Conservation (phyloP, 2,113 vertebrate genomes). For the Neodon shergylaensis region DNA sequence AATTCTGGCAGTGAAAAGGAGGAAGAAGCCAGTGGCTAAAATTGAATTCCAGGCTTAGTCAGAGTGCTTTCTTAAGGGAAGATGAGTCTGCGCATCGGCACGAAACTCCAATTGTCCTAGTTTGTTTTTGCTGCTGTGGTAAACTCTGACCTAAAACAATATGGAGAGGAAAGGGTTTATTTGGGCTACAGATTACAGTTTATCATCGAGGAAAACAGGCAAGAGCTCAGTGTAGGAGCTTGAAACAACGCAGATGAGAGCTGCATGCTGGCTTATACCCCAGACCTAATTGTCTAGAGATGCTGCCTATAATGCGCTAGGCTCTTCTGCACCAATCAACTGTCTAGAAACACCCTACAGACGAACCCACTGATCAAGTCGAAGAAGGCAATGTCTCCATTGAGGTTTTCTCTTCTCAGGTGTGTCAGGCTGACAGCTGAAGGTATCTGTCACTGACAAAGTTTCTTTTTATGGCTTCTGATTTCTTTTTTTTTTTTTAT, state of each 20-base stretch:
- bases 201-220: not conserved
- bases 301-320: not conserved
- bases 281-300: not conserved
- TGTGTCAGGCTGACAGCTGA: not conserved
- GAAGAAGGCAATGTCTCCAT: not conserved
- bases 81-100: not conserved
- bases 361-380: no score
- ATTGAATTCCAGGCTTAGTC: not conserved
- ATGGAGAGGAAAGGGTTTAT: no score
- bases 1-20: not conserved
- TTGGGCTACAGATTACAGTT: not conserved
- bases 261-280: not conserved
- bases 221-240: not conserved
- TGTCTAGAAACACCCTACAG: not conserved
- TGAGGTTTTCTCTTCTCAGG: not conserved
- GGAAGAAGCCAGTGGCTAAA: not conserved
- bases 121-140: not conserved
- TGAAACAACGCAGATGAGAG: not conserved
- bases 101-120: not conserved
- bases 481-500: slow-evolving; percentile 29
- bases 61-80: not conserved
- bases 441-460: not conserved
- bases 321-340: not conserved
- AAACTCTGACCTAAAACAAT: not conserved
- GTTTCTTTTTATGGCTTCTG: not conserved